phyloP scores from a whole-genome alignment of 1,140 invertebrate species.

The Dreissena rostriformis region DNA sequence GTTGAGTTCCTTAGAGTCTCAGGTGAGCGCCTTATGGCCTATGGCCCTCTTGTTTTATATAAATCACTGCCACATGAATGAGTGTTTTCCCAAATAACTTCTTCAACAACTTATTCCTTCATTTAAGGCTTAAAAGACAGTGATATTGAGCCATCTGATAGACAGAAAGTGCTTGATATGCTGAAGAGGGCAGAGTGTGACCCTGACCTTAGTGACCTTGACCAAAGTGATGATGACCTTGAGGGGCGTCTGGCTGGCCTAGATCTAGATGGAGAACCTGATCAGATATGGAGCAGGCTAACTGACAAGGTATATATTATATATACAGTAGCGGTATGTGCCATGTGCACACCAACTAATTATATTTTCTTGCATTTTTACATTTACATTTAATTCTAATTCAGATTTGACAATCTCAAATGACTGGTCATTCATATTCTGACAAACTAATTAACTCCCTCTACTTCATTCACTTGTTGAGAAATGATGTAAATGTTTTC shows the following conservation, averaged over 20 bases:
- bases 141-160: constrained; percentile 62
- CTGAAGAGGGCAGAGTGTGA: constrained; percentile 65
- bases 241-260: constrained; percentile 67
- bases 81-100: neutral
- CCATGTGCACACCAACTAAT: too few relatives aligned
- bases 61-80: neutral
- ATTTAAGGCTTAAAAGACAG: constrained; percentile 52
- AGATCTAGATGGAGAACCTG: constrained; percentile 71
- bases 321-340: neutral
- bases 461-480: too few relatives aligned
- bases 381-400: too few relatives aligned
- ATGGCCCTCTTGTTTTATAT: neutral
- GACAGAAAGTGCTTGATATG: constrained; percentile 75
- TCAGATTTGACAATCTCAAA: too few relatives aligned
- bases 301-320: constrained; percentile 59
- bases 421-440: too few relatives aligned
- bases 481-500: too few relatives aligned
- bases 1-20: neutral
- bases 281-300: constrained; percentile 70
- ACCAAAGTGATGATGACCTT: constrained; percentile 67
- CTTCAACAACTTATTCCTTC: neutral
- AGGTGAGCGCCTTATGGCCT: too few relatives aligned
- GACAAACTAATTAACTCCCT: too few relatives aligned
- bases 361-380: too few relatives aligned
- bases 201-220: constrained; percentile 58